These are phyloP conservation scores for Deroplatys truncata DNA, from an alignment of 2,888 invertebrate species.

Conservation along the genomic window DNA sequence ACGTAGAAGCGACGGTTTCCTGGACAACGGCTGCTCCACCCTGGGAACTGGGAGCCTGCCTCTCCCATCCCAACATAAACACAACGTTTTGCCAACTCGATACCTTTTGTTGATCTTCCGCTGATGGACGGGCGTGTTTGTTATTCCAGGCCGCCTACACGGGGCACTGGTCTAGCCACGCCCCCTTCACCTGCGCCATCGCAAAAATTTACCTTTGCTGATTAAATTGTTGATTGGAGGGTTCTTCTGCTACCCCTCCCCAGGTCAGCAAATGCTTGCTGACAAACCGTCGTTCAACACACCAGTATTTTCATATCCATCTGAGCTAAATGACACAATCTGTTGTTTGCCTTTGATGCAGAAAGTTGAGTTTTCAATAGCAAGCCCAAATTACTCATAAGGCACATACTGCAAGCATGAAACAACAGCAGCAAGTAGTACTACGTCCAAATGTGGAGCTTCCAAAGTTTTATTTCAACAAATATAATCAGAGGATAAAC, in stretches of 20 bases:
- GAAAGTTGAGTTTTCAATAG: too few species aligned
- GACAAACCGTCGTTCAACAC: neutral
- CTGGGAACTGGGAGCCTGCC: neutral
- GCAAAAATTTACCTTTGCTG: neutral
- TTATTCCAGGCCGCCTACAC: neutral
- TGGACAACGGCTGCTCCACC: neutral
- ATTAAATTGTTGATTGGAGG: neutral
- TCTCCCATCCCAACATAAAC: neutral
- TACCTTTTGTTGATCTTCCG: neutral
- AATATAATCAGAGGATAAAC: too few species aligned
- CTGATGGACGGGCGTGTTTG: neutral
- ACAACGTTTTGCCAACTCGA: neutral
- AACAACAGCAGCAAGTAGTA: too few species aligned
- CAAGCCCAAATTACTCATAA: too few species aligned
- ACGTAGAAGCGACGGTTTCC: neutral
- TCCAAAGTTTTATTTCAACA: too few species aligned
- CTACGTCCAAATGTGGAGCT: too few species aligned
- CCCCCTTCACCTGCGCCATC: neutral
- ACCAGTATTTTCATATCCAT: neutral
- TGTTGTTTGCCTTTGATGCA: too few species aligned
- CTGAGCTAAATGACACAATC: too few species aligned
- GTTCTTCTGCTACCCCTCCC: neutral
- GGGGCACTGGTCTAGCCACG: neutral
- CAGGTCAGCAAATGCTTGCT: neutral
- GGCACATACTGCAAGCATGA: too few species aligned